Evolutionary conservation across 2,888 invertebrate genomes (phyloP), one percentile per base, ranked within the genome.

Genomic region (Loripinus fragilis): DNA sequence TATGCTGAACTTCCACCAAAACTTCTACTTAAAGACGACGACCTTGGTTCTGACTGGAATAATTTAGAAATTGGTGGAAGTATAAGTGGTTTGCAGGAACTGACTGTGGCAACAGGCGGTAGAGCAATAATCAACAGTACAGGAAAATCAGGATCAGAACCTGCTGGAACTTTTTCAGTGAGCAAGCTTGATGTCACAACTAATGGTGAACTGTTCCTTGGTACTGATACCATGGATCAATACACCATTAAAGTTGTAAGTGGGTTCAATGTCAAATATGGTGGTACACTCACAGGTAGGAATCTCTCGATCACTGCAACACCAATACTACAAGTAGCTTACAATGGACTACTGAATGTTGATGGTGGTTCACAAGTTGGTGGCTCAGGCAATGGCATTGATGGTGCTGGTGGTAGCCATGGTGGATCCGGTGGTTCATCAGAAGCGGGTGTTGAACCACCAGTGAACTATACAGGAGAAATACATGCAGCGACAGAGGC

Each of bases 371-470:
- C 72, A 28, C 48, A 83, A 23, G 71, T 68, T 2, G 33, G 50
- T 35, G 88, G 87, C 1, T 28, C 71, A n/a, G 82, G 83, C 25
- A 80, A 76, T 65, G 86, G 85, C 23, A 17, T 28, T 0, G 76
- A 67, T 64, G 88, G 88, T 10, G 78, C 84, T 15, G 90, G 89
- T 28, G 90, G 84, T 1, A 87, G 85, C 66, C 71, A 86, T 81
- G 90, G 90, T 28, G 90, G 90, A 20, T 74, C 80, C 25, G 90
- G 90, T 41, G 90, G 90, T 12, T 20, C 25, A 0, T 80, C 87
- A 1, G 41, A 10, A 25, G 64, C 74, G 38, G 76, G 73, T 12
- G 48, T 68, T 17, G 20, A 42, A 50, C 80, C 86, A 12, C 25
- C 52, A 20, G 55, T 41, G 28, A 75, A 76, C 7, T 81, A 78